Conservation (phyloP, 2,797 vertebrate genomes). For the Nannoperca obscura region DNA sequence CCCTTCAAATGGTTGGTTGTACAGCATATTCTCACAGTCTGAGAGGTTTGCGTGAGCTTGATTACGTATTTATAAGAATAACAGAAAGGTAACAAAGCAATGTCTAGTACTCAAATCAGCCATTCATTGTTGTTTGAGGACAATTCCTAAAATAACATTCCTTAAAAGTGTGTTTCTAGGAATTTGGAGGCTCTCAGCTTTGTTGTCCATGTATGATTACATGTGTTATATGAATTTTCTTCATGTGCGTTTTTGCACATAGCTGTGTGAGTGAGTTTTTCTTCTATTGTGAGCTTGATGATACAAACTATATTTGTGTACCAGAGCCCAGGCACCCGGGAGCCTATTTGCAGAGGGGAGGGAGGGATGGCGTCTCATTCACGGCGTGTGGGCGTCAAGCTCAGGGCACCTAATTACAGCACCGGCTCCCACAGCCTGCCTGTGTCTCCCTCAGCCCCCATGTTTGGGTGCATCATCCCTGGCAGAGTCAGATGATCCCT, state of each 20-base stretch:
- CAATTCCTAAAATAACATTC: background rate
- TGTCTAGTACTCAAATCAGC: background rate
- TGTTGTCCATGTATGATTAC: background rate
- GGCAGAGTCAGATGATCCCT: slow-evolving; percentile 69
- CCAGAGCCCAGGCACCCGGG: slow-evolving; percentile 49
- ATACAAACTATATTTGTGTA: slow-evolving; percentile 29
- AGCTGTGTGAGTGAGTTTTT: background rate
- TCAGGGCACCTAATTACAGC: slow-evolving; percentile 81
- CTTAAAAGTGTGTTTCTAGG: background rate
- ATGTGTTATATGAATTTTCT: background rate
- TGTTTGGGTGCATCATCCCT: slow-evolving; percentile 81
- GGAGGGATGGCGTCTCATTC: slow-evolving; percentile 64
- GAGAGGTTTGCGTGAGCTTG: background rate
- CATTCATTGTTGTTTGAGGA: slow-evolving; percentile 5
- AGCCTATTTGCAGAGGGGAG: slow-evolving; percentile 65
- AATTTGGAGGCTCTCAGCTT: background rate
- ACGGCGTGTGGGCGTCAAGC: slow-evolving; percentile 76
- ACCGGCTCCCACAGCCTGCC: slow-evolving; percentile 65
- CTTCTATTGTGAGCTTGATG: background rate
- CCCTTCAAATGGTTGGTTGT: background rate
- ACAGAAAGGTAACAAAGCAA: background rate
- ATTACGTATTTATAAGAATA: background rate
- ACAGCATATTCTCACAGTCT: background rate
- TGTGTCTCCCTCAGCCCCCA: slow-evolving; percentile 67
- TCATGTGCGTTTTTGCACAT: background rate